Conservation (phyloP, 1,140 invertebrate genomes). For the Agraylea sexmaculata region DNA sequence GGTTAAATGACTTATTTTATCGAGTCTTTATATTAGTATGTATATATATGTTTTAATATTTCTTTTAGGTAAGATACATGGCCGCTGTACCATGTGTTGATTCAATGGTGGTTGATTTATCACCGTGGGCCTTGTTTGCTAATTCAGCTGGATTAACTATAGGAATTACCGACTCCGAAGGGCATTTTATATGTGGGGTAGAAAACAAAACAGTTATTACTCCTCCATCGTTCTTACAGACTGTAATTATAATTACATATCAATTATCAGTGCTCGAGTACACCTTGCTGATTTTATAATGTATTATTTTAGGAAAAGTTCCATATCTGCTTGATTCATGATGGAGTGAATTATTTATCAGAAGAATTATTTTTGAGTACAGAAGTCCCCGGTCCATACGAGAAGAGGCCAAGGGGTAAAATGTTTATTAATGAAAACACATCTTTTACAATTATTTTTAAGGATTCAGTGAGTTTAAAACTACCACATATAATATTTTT, state of each 20-base stretch:
- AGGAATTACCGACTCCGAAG: conserved; percentile 1
- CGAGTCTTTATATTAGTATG: not conserved
- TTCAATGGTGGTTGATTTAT: conserved; percentile 14
- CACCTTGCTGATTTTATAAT: too few relatives aligned
- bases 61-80: conserved; percentile 13
- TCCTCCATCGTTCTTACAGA: too few relatives aligned
- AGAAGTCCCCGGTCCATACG: conserved; percentile 6
- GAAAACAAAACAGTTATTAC: conserved; percentile 9
- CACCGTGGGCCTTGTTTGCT: conserved; percentile 17
- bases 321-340: not conserved
- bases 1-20: not conserved
- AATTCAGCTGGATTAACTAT: conserved; percentile 10
- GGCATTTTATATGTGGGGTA: conserved; percentile 10
- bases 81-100: conserved; percentile 10
- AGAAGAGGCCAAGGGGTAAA: conserved; percentile 2
- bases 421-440: conserved; percentile 2
- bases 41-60: not conserved
- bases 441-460: conserved; percentile 4
- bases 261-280: too few relatives aligned
- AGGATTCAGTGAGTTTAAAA: conserved; percentile 5
- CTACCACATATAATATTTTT: not conserved
- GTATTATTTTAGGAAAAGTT: conserved; percentile 5
- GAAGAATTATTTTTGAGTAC: conserved; percentile 2
- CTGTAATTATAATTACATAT: too few relatives aligned
- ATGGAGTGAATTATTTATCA: conserved; percentile 1